Evolutionary conservation across 2,113 vertebrate species (phyloP).

Genomic region (Cranoglanis bouderius): DNA sequence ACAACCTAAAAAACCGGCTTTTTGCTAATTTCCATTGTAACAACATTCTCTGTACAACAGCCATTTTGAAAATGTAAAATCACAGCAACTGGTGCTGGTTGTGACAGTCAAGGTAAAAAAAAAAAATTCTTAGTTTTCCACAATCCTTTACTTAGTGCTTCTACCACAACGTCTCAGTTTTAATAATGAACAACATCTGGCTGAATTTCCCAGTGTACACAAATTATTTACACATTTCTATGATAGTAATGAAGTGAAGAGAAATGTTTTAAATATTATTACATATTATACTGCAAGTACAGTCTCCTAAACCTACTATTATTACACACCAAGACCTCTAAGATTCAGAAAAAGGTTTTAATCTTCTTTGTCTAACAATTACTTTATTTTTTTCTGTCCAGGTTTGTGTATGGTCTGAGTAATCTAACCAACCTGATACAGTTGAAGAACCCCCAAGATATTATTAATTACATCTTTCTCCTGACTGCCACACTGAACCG

Average conservation of each 20-base stretch:
- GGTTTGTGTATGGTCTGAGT: slow-evolving; percentile 69
- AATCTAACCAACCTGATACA: slow-evolving; percentile 71
- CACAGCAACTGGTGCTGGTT: neutral
- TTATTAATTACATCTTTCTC: slow-evolving; percentile 73
- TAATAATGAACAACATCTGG: neutral
- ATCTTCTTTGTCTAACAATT: neutral
- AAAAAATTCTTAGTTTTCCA: no score
- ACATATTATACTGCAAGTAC: neutral
- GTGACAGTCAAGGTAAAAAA: no score
- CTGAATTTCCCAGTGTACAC: neutral
- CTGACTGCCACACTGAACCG: slow-evolving; percentile 69
- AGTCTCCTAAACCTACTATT: neutral
- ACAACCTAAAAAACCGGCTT: neutral
- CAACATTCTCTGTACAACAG: neutral
- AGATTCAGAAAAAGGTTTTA: neutral
- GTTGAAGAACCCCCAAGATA: slow-evolving; percentile 68
- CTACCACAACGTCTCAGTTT: neutral
- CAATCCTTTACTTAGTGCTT: neutral
- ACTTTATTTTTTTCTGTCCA: slow-evolving; percentile 46
- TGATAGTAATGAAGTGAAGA: neutral
- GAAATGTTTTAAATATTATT: neutral
- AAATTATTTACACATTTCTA: neutral
- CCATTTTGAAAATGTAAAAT: neutral
- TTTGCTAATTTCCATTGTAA: neutral
- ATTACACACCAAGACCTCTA: neutral